Conservation (phyloP, 2,113 vertebrate species). For the Cebidichthys violaceus region DNA sequence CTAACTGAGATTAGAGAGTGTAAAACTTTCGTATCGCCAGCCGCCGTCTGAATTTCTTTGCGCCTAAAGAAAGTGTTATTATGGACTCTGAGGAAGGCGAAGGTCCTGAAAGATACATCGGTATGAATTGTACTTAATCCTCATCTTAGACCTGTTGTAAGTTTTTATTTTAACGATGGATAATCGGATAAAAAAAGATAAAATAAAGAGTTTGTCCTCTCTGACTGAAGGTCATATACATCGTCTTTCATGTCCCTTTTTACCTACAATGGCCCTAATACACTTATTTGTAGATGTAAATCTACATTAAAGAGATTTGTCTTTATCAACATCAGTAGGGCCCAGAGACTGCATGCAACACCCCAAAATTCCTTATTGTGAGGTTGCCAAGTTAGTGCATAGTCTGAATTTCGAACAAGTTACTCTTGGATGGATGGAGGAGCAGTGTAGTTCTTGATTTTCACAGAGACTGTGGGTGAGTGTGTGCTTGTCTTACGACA, state of each 20-base stretch:
- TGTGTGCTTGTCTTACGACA: constrained; percentile 43
- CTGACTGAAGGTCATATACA: no score
- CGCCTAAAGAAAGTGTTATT: no score
- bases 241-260: no score
- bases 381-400: neutral
- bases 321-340: neutral
- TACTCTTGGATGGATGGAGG: neutral
- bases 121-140: neutral
- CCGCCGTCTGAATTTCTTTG: no score
- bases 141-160: neutral
- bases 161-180: neutral
- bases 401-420: neutral
- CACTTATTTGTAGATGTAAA: no score
- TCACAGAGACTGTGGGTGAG: neutral
- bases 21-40: no score
- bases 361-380: neutral
- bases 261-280: no score
- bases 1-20: no score
- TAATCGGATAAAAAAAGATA: neutral
- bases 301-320: no score
- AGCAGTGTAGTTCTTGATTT: neutral
- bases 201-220: no score
- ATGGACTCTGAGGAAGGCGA: no score
- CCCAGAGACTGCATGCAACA: neutral
- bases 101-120: no score